Base-by-base conservation (phyloP, 2,888 invertebrate genomes). In the Eueremaeus valkanovi region DNA sequence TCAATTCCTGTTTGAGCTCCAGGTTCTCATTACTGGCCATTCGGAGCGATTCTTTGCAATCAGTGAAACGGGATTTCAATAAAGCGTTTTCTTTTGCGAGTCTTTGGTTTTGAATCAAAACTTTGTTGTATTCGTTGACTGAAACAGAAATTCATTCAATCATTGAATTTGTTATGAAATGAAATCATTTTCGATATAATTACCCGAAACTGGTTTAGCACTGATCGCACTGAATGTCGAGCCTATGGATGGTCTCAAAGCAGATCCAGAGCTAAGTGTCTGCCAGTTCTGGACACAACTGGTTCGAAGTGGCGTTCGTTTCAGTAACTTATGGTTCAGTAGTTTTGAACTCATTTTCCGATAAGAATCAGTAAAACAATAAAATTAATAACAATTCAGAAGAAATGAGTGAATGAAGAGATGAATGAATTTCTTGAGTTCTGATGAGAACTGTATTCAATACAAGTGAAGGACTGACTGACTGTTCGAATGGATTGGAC, bases 91-190 rank as follows among this genome's bases (percentile, higher is more conserved):
- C 68, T 68, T 40, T 36, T 16, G 68, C 68, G 31, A 68, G 68
- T 68, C 40, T 68, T 24, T 68, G 36, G 42, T 68, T 68, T 68
- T 40, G 68, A 24, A 42, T 21, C 68, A 68, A 40, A 11, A 68
- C 40, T 68, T 68, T 68, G 36, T 68, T 40, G 68, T 68, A 21
- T 61, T 61, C 61, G 5, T 61, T 31, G 2, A 33, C 61, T 61
- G 16, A 55, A 27, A 21, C 11, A 11, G 18, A 45, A 5, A 40
- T 40, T 40, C 5, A 40, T 40, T 40, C 40, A 40, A 40, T 40
- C 18, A 45, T 45, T 45, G 3, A 16, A 51, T 51, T 51, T 8
- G 1, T n/a, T 51, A 3, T n/a, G 21, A 45, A 18, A 45, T 16
- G 21, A n/a, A n/a, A n/a, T 1, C 18, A 51, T 45, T 45, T 3